Evolutionary conservation across 2,888 invertebrate genomes (phyloP), one percentile per base, ranked within the genome.

Genomic region (Drosophila gaucha): DNA sequence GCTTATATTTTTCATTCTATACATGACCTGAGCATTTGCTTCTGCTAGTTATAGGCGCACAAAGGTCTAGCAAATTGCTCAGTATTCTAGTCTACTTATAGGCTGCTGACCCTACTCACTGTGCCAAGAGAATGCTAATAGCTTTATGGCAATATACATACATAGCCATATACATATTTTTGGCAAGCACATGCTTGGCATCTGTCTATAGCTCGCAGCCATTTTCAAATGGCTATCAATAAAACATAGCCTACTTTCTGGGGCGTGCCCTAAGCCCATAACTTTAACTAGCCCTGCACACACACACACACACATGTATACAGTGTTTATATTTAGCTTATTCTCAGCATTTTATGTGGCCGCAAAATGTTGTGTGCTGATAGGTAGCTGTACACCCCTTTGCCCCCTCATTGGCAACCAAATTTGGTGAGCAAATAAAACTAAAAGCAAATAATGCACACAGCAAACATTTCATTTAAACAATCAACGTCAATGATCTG

Each of bases 401-500:
- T 35, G 20, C 14, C 30, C 10, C 3, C 39, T 51, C 14, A 44
- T 44, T 63, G 67, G 50, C 52, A 47, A 39, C 51, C 51, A 67
- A 66, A 70, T 72, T 78, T 65, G 69, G 67, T 64, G 67, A 51
- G 67, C 68, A 87, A 82, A 86, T 83, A 84, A 74, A 79, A 79
- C 64, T 66, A 71, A 77, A 83, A 68, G 73, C 80, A 79, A 87
- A 88, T 82, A 84, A 79, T 83, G 84, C 88, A 79, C 72, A 69
- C 68, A 35, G 88, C 86, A 88, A 88, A 86, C 84, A 86, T 88
- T 85, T 88, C 88, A 83, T 83, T 89, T 75, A 87, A 82, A 80
- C 84, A 89, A 84, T 86, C 88, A 87, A 82, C 85, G 88, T 85
- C 87, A 89, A 89, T 89, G 88, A 89, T 87, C 87, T 88, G 87